Base-by-base conservation (phyloP, 2,888 invertebrate genomes). In the Cerastis rubricosa region DNA sequence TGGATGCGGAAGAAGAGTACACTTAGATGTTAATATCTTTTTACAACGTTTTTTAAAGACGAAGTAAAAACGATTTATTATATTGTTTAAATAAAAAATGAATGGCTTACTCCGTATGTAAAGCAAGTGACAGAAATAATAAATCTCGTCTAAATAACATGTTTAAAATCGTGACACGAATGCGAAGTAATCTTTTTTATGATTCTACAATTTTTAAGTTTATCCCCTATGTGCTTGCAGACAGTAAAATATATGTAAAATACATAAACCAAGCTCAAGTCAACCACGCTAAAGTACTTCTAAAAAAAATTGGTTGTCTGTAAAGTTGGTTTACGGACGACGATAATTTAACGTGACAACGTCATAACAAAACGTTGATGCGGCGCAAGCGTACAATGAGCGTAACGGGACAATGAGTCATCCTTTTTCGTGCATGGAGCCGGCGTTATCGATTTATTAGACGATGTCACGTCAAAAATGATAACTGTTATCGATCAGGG, bases 111-210 rank as follows among this genome's bases (percentile, higher is more conserved):
- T 22, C 54, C 11, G 29, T 57, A 47, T 61, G 12, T 85, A 61
- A 74, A 82, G 25, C 64, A 43, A 64, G 25, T 14, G 8, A 65
- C 40, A 68, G 61, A 51, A 43, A 61, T 49, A 67, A 80, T 63
- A 71, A 71, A 71, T 81, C 74, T 72, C 9, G 7, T 29, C 47
- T 19, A 67, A 68, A 43, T 57, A 40, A 12, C 8, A 12, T 51
- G 61, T 29, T 70, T 68, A 29, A 57, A 80, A 57, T 59, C 72
- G 76, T 81, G 85, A 43, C n/a, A 17, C 0, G 83, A 72, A 72
- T 83, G 35, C n/a, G 3, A 65, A 45, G 7, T 57, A n/a, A 64
- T 0, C 35, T 29, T 67, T 47, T 68, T 76, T 57, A 57, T 45
- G 6, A 45, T 19, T 25, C 11, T 22, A 6, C 22, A 22, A 17